These are phyloP conservation scores for Hirtodrosophila trivittata DNA, from an alignment of 2,888 invertebrate genomes.

Conservation along the genomic window DNA sequence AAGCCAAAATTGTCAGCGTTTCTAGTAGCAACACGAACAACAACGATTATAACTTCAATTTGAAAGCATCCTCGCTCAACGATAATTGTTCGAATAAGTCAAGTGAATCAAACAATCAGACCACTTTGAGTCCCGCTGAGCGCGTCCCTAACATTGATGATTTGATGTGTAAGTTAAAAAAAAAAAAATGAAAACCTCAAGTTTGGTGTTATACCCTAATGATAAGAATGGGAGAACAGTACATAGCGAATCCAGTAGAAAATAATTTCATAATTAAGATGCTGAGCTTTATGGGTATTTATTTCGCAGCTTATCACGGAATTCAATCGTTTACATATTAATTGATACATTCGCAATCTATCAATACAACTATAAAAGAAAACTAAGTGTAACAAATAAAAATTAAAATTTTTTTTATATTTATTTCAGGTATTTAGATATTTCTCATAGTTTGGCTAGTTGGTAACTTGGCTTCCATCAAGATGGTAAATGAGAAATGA, in stretches of 20 bases:
- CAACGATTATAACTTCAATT: conserved; percentile 13
- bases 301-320: no score
- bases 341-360: no score
- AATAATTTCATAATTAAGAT: no score
- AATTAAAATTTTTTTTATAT: not conserved
- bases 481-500: conserved; percentile 28
- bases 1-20: no score
- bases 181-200: not conserved
- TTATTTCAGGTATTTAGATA: conserved; percentile 2
- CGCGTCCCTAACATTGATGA: conserved; percentile 56
- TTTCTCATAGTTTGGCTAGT: conserved; percentile 5
- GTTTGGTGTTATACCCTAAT: no score
- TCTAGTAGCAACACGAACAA: conserved; percentile 20
- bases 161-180: conserved; percentile 70
- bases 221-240: no score
- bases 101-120: conserved; percentile 14
- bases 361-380: no score
- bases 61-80: conserved; percentile 2
- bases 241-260: no score
- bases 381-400: no score
- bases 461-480: conserved; percentile 43
- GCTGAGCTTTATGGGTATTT: no score
- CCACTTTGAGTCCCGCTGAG: conserved; percentile 23
- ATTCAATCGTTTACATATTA: no score
- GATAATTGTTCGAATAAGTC: conserved; percentile 21